A percentile compares a stretch with the other conserved stretches of the same genome.
Conservation (phyloP, 2,113 vertebrate genomes). For the Tetrax tetrax region DNA sequence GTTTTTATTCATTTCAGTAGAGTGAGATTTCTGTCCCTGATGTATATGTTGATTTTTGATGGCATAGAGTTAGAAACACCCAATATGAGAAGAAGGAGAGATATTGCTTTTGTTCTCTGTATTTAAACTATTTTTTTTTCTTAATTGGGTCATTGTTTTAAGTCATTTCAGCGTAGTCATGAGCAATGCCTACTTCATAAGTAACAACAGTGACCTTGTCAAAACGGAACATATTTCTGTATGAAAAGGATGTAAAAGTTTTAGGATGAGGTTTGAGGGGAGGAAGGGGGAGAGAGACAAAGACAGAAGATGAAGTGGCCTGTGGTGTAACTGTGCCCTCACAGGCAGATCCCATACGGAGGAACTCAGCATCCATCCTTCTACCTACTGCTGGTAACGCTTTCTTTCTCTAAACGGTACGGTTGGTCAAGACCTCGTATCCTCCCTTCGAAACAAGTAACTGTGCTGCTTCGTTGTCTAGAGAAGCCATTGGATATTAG, state of each 20-base stretch:
- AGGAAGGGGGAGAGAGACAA: not conserved
- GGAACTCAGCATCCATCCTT: fast-evolving
- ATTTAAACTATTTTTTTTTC: not conserved
- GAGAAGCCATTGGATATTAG: fast-evolving
- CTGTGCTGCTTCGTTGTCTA: not conserved
- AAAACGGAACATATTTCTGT: not conserved
- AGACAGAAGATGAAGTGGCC: not conserved
- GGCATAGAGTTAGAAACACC: not conserved
- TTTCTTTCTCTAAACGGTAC: not conserved
- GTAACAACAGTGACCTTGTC: fast-evolving
- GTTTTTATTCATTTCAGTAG: not conserved
- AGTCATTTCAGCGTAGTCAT: fast-evolving
- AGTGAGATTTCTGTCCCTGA: not conserved
- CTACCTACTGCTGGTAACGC: fast-evolving
- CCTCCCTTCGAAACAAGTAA: not conserved
- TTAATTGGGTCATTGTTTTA: not conserved
- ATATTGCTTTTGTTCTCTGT: not conserved
- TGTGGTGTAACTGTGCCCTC: fast-evolving
- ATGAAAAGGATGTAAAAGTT: not conserved
- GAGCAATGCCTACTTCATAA: not conserved
- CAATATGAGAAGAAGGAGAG: not conserved
- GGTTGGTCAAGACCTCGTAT: fast-evolving
- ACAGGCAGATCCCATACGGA: fast-evolving
- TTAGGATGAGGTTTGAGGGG: not conserved
- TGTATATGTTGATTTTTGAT: not conserved